Percentiles rank a stretch among this genome's conserved stretches.
phyloP scores from a whole-genome alignment of 2,888 invertebrate genomes.

The Pristionchus arcanus region DNA sequence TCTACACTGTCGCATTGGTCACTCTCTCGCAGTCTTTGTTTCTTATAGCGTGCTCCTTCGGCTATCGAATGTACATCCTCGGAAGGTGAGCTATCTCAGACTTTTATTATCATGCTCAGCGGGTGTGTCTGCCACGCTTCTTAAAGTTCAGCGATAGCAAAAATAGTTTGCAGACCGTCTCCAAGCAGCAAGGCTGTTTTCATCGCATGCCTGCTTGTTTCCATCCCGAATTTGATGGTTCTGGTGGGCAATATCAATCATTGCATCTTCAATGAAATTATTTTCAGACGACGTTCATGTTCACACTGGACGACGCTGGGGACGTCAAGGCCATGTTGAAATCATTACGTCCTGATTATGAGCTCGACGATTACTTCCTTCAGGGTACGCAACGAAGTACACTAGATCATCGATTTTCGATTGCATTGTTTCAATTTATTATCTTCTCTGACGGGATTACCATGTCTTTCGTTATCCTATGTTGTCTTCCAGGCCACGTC shows the following conservation, averaged over 20 bases:
- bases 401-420: no score
- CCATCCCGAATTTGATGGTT: background rate
- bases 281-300: constrained; percentile 19
- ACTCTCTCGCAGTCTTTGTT: constrained; percentile 26
- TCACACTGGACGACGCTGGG: background rate
- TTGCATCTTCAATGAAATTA: background rate
- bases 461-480: background rate
- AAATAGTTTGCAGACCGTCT: background rate
- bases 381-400: background rate
- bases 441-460: no score
- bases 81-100: background rate
- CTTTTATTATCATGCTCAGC: no score
- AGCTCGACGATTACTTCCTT: background rate
- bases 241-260: background rate
- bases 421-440: no score
- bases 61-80: constrained; percentile 5
- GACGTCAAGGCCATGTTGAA: background rate
- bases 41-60: background rate
- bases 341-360: background rate
- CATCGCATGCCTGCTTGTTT: background rate
- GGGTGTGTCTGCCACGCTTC: no score
- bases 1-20: background rate
- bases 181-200: background rate
- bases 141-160: no score
- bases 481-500: background rate